These are phyloP conservation scores for Ganaspis brasiliensis DNA, from an alignment of 2,888 invertebrate genomes.

Conservation along the genomic window DNA sequence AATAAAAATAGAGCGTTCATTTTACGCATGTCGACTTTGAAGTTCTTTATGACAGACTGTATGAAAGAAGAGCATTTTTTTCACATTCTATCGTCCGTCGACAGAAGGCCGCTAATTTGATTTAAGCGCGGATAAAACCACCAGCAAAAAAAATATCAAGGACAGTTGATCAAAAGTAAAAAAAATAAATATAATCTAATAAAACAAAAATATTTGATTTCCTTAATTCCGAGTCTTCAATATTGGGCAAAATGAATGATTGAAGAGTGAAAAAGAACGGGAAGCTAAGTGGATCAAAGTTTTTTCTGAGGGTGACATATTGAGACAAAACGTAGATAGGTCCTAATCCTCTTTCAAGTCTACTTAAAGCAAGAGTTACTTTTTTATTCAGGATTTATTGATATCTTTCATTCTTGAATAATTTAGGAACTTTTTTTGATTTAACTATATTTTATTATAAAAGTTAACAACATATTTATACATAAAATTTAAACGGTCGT, in stretches of 20 bases:
- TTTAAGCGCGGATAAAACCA: too few species aligned
- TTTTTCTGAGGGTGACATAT: constrained; percentile 2
- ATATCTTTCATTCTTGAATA: too few species aligned
- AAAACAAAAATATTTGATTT: not conserved
- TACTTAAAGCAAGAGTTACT: not conserved
- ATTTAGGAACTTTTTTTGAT: too few species aligned
- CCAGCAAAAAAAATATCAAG: too few species aligned
- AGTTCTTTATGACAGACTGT: not conserved
- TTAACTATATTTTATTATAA: too few species aligned
- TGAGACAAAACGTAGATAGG: constrained; percentile 14
- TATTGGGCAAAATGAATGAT: not conserved
- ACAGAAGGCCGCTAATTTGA: too few species aligned
- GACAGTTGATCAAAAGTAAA: too few species aligned
- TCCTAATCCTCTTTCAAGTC: constrained; percentile 6
- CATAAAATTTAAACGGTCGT: too few species aligned
- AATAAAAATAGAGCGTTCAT: constrained; percentile 1
- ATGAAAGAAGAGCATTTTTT: not conserved
- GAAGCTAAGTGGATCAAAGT: constrained; percentile 1
- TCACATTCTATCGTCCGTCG: too few species aligned
- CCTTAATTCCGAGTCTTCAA: not conserved
- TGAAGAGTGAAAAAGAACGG: not conserved
- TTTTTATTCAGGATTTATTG: too few species aligned
- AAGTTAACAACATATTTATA: too few species aligned
- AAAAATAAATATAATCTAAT: too few species aligned
- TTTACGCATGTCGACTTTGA: not conserved